These are phyloP conservation scores for Drusus annulatus DNA, from an alignment of 1,140 invertebrate species.

Conservation along the genomic window DNA sequence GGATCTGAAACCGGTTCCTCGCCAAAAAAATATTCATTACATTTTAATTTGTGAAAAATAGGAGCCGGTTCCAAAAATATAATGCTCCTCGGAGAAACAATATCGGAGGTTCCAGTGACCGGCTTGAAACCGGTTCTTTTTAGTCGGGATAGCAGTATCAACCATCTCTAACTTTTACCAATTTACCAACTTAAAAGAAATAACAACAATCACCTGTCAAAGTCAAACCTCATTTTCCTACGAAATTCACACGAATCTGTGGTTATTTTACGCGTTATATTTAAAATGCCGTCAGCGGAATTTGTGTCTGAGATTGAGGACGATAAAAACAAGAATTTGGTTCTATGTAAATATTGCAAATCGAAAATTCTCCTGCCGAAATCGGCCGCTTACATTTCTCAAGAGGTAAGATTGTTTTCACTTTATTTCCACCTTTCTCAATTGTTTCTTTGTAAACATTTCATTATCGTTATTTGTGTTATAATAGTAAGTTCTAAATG, in stretches of 20 bases:
- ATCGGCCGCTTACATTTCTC: constrained; percentile 72
- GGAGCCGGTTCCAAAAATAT: too few relatives aligned
- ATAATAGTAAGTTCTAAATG: too few relatives aligned
- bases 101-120: too few relatives aligned
- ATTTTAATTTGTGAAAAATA: too few relatives aligned
- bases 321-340: constrained; percentile 77
- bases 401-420: constrained; percentile 69
- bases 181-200: not conserved
- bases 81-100: too few relatives aligned
- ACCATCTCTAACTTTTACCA: too few relatives aligned
- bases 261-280: not conserved
- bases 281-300: constrained; percentile 35
- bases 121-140: too few relatives aligned
- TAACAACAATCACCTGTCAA: constrained; percentile 1
- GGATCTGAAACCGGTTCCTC: too few relatives aligned
- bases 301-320: constrained; percentile 66
- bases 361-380: constrained; percentile 80
- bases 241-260: not conserved
- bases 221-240: not conserved
- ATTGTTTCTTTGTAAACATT: too few relatives aligned
- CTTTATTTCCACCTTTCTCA: not conserved
- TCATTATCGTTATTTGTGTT: too few relatives aligned
- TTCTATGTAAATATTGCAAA: constrained; percentile 81
- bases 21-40: too few relatives aligned
- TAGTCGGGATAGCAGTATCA: too few relatives aligned